Base-by-base conservation (phyloP, 2,888 invertebrate species). In the Dastarcus helophoroides region DNA sequence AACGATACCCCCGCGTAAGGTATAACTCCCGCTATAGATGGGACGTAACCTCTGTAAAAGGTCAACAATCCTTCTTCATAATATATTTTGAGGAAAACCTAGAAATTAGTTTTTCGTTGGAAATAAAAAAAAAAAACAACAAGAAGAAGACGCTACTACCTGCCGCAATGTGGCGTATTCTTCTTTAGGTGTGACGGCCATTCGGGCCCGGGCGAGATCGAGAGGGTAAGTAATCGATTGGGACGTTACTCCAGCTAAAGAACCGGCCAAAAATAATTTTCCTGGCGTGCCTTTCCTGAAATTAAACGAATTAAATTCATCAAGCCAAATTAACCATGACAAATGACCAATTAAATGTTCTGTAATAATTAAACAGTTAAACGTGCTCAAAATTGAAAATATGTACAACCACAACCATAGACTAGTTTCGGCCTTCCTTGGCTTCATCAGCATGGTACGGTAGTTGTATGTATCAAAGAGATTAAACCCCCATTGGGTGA, bases 1-100 rank as follows among this genome's bases (percentile, higher is more conserved):
- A 98, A 98, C 9, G 94, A 91, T 29, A 85, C 84, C 3, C 97
- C 97, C 0, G 97, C 94, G 62, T 97, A 97, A 0, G 94, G 94
- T 43, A 95, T 82, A 3, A 93, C 91, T 1, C 97, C 97, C 11
- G 90, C 58, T 31, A 97, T 73, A 0, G 97, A 94, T 1, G 95
- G 88, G 30, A 79, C 66, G 59, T 83, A 91, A 0, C 95, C 95
- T 42, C 83, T 68, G 56, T 86, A 94, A 32, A 94, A 68, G 0
- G 82, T 76, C 22, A 62, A 37, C 0, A 79, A 53, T 0, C 94
- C 93, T 65, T 94, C 91, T 22, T 76, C 71, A 9, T 64, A 52
- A 58, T 78, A 77, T 28, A 90, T 85, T 49, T 74, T 76, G 14
- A 42, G 31, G 45, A 62, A 62, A 21, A 61, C 59, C 56, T 60